Evolutionary conservation across 2,113 vertebrate genomes (phyloP).

Genomic region (Poeciliopsis prolifica): DNA sequence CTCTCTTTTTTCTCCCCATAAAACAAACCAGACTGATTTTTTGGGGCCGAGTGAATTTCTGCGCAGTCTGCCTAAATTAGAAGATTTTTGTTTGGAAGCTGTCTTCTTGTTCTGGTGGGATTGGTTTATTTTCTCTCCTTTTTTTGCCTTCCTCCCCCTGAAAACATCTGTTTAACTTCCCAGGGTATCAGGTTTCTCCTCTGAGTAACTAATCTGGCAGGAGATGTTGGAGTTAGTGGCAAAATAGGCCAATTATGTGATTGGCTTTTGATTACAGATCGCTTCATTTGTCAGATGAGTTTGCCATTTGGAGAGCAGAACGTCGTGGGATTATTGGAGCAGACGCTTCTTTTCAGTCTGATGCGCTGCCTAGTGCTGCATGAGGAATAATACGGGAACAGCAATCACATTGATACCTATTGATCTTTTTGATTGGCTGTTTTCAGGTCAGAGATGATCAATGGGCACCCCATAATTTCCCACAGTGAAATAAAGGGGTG

Average conservation of each 20-base stretch:
- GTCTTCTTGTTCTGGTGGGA: constrained; percentile 47
- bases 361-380: constrained; percentile 22
- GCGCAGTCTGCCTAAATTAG: constrained; percentile 57
- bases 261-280: constrained; percentile 80
- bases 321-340: constrained; percentile 65
- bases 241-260: constrained; percentile 80
- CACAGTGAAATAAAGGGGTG: no score
- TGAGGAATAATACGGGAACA: constrained; percentile 16
- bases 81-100: constrained; percentile 65
- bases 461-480: no score
- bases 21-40: constrained; percentile 14
- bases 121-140: not conserved
- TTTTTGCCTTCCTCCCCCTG: constrained; percentile 68
- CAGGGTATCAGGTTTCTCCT: constrained; percentile 76
- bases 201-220: constrained; percentile 71
- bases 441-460: not conserved
- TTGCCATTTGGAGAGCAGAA: constrained; percentile 65
- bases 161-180: constrained; percentile 81
- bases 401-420: not conserved
- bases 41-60: constrained; percentile 6
- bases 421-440: not conserved
- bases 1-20: not conserved
- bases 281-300: constrained; percentile 74
- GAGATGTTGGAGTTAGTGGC: constrained; percentile 76
- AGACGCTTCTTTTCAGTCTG: constrained; percentile 29